Base-by-base conservation (phyloP, 2,888 invertebrate species). In the Stenolophus ochropezus region DNA sequence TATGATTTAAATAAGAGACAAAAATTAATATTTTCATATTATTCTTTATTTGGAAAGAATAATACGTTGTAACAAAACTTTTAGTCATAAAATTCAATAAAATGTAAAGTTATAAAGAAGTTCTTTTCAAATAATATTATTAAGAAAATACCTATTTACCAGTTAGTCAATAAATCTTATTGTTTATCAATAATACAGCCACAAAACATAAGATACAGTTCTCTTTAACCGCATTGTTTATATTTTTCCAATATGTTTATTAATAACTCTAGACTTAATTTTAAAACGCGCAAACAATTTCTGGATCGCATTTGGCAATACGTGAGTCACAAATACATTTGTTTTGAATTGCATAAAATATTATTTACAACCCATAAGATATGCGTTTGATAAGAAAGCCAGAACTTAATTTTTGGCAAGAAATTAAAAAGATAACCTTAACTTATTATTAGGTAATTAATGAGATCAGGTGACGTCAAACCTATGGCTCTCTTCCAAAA, bases 391-490 rank as follows among this genome's bases (percentile, higher is more conserved):
- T 73, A 73, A 73, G n/a, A 11, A 8, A 56, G 42, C 61, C 58
- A 61, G 16, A 77, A 77, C 21, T 61, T 47, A 61, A 21, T 47
- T 77, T 77, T 77, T 77, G 77, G 77, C 77, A 77, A 47, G 21
- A 58, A 58, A 77, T 61, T 56, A 58, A 77, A 77, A 61, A 47
- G 61, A 69, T 69, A 69, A 77, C 77, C 77, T 77, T 42, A 42
- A 79, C 61, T 79, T 79, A 79, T 79, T 79, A 79, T 79, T 79
- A 79, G 79, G 51, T 53, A 78, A 69, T 79, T 79, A 79, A 79
- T 69, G 20, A 53, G 79, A 79, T 71, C 71, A 33, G 8, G 53
- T 79, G 71, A 79, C 79, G 79, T 69, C 69, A 79, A 53, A 8
- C 51, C 2, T n/a, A 53, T 79, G 79, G 79, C 69, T 21, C 2